phyloP scores from a whole-genome alignment of 2,888 invertebrate species.

The Drosophila fungiperda region DNA sequence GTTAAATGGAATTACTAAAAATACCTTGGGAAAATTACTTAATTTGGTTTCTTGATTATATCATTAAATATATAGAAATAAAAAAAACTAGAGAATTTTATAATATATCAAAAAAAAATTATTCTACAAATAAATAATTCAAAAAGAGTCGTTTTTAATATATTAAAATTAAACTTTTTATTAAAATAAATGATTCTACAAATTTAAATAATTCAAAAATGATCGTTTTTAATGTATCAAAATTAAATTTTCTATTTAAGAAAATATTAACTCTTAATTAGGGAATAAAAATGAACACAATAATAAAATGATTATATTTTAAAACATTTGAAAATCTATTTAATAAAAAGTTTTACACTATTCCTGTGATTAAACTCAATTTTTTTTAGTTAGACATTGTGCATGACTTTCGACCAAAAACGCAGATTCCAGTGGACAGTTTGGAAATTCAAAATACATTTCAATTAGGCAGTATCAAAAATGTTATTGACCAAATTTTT shows the following conservation, averaged over 20 bases:
- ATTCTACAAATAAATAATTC: background rate
- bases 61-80: background rate
- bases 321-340: too few relatives aligned
- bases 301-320: too few relatives aligned
- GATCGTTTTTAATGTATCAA: too few relatives aligned
- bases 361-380: fast-evolving
- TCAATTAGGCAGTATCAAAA: conserved; percentile 32
- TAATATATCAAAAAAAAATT: background rate
- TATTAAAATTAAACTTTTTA: too few relatives aligned
- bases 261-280: background rate
- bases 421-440: background rate
- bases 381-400: background rate
- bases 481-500: background rate
- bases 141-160: background rate
- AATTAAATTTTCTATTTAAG: background rate
- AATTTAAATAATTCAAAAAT: background rate
- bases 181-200: background rate
- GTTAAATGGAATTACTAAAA: background rate
- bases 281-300: background rate
- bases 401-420: background rate
- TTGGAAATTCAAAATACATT: conserved; percentile 9
- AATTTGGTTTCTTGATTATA: background rate
- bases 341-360: background rate
- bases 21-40: background rate
- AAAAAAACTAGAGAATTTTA: too few relatives aligned